These are phyloP conservation scores for Myathropa florea DNA, from an alignment of 2,888 invertebrate species.

Conservation along the genomic window DNA sequence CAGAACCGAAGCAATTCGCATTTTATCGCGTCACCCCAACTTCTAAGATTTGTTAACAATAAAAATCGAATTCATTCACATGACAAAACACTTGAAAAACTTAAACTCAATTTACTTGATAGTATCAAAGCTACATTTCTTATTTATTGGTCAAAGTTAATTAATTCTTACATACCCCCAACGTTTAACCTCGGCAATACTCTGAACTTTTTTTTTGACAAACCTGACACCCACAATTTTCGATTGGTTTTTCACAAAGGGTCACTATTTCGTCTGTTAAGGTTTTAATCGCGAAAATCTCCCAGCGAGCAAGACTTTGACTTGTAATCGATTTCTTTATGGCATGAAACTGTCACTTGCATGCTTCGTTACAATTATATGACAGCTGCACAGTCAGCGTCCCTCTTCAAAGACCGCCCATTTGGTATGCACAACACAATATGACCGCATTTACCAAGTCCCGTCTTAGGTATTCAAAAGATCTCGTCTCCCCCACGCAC, in stretches of 20 bases:
- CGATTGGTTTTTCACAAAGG: background rate
- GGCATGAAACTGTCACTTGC: background rate
- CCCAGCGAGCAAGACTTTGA: background rate
- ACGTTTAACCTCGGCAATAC: too few relatives aligned
- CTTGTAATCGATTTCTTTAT: background rate
- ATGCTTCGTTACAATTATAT: background rate
- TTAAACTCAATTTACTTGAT: too few relatives aligned
- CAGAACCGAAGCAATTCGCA: too few relatives aligned
- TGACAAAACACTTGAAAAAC: too few relatives aligned
- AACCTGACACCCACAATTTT: too few relatives aligned
- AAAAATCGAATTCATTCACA: too few relatives aligned
- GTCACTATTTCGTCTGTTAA: background rate
- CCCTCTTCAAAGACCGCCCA: background rate
- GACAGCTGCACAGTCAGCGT: background rate
- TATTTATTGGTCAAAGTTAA: too few relatives aligned
- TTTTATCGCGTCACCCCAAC: too few relatives aligned
- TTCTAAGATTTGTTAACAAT: too few relatives aligned
- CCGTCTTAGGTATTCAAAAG: constrained; percentile 18
- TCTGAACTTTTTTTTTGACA: too few relatives aligned
- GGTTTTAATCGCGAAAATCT: background rate
- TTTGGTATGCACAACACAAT: constrained; percentile 38
- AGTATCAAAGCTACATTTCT: too few relatives aligned
- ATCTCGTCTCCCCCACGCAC: background rate
- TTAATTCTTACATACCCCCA: too few relatives aligned
- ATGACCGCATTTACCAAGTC: constrained; percentile 21